Percentiles rank a stretch among this genome's conserved stretches.
These are phyloP conservation scores for Vipera ursinii DNA, from an alignment of 2,797 vertebrate genomes.

Conservation along the genomic window DNA sequence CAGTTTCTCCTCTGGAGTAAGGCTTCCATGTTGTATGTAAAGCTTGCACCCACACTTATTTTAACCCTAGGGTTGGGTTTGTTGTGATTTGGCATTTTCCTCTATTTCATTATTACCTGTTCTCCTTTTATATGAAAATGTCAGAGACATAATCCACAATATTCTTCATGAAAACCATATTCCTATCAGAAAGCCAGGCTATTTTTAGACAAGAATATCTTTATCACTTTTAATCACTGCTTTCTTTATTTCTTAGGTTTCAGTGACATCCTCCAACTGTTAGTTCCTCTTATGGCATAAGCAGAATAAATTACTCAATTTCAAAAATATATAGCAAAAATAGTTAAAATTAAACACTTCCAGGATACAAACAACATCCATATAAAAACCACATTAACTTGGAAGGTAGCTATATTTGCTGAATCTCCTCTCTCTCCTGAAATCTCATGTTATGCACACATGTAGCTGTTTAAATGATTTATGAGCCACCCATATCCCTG, in stretches of 20 bases:
- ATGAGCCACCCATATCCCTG: neutral
- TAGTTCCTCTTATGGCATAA: neutral
- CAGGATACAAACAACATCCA: neutral
- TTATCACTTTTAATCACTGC: neutral
- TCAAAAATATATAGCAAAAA: neutral
- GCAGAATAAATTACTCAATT: neutral
- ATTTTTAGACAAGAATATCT: neutral
- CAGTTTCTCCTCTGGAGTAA: neutral
- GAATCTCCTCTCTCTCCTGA: neutral
- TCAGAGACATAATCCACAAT: neutral
- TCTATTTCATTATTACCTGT: neutral
- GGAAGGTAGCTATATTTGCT: neutral
- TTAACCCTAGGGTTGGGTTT: neutral
- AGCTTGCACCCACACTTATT: neutral
- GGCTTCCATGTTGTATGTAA: neutral
- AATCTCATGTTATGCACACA: neutral
- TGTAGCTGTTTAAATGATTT: neutral
- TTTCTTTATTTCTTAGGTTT: neutral
- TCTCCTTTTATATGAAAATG: neutral
- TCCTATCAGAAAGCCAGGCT: neutral
- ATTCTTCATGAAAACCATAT: neutral
- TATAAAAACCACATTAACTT: neutral
- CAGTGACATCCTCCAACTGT: neutral
- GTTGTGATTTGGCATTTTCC: neutral
- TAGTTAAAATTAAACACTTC: neutral